phyloP scores from a whole-genome alignment of 2,797 vertebrate species.

The Mormyrops attenuatus region DNA sequence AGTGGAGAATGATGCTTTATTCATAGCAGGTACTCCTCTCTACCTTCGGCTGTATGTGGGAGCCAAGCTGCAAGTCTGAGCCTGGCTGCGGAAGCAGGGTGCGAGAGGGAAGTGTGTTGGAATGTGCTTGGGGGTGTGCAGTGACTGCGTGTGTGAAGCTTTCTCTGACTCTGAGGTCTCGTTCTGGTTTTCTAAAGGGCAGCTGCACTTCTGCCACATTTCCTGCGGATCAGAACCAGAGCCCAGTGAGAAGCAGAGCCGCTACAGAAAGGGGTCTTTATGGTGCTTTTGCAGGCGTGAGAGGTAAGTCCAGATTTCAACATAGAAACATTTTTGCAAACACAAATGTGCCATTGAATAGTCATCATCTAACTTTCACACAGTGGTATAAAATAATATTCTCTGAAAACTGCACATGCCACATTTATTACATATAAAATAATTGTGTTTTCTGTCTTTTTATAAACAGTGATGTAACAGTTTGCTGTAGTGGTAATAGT shows the following conservation, averaged over 20 bases:
- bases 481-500: not conserved
- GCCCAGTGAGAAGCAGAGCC: conserved; percentile 41
- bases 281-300: conserved; percentile 37
- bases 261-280: conserved; percentile 20
- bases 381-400: not conserved
- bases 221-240: conserved; percentile 25
- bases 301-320: conserved; percentile 39
- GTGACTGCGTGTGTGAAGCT: conserved; percentile 28
- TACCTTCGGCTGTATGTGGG: conserved; percentile 17
- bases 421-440: not conserved
- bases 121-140: conserved; percentile 43
- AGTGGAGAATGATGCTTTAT: not conserved
- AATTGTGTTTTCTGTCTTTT: not conserved
- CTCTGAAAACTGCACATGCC: not conserved
- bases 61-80: conserved; percentile 42
- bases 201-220: not conserved
- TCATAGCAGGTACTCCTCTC: not conserved
- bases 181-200: conserved; percentile 14
- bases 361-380: not conserved
- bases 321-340: not conserved
- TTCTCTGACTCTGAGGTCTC: not conserved
- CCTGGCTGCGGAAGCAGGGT: conserved; percentile 42
- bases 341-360: not conserved
- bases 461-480: not conserved
- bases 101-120: conserved; percentile 39